Conservation (phyloP, 2,797 vertebrate genomes). For the Antennarius maculatus region DNA sequence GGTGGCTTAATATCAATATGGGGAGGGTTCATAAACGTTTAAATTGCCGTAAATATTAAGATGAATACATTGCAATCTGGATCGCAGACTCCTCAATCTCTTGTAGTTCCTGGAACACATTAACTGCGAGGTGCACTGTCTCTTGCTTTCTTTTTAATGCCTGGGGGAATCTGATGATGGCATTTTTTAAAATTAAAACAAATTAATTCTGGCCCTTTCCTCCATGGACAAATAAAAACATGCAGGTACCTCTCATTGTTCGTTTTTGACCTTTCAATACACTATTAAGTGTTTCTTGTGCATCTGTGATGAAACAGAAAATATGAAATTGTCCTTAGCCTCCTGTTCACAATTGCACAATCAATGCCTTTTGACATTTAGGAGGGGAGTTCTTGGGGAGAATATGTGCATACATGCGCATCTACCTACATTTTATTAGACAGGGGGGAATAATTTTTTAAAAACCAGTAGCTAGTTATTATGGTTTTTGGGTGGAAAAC, state of each 20-base stretch:
- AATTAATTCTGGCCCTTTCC: background rate
- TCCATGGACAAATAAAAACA: background rate
- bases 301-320: constrained; percentile 53
- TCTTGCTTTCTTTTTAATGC: background rate
- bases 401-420: background rate
- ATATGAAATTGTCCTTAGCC: constrained; percentile 58
- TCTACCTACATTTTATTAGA: background rate
- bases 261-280: constrained; percentile 67
- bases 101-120: too few species aligned
- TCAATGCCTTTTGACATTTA: constrained; percentile 75
- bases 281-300: constrained; percentile 36
- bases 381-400: background rate
- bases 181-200: background rate
- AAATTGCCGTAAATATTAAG: too few species aligned
- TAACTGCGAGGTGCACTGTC: too few species aligned
- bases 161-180: background rate
- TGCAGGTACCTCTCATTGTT: background rate
- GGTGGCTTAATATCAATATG: too few species aligned
- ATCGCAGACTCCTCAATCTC: too few species aligned
- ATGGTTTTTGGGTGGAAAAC: background rate
- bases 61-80: too few species aligned
- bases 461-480: constrained; percentile 14
- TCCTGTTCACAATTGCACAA: constrained; percentile 53
- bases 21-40: too few species aligned
- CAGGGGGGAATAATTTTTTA: constrained; percentile 12